Percentiles rank a stretch among this genome's conserved stretches.
These are phyloP conservation scores for Ochropacha duplaris DNA, from an alignment of 2,888 invertebrate genomes.

Conservation along the genomic window DNA sequence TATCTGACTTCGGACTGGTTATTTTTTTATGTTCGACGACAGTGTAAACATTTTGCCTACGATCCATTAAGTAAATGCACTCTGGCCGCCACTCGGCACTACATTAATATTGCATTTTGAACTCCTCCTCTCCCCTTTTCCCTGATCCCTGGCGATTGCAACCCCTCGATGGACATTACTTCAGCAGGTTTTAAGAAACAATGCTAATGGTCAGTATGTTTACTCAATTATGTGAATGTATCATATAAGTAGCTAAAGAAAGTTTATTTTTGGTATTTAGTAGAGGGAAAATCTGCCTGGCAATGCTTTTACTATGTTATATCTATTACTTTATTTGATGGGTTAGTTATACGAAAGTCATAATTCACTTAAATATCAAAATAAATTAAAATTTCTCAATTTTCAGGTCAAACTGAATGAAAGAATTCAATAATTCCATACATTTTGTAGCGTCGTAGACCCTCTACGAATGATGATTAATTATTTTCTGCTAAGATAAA, in stretches of 20 bases:
- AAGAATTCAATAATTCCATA: too few species aligned
- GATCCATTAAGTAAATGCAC: conserved; percentile 81
- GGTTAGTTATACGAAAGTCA: too few species aligned
- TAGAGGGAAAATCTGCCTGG: too few species aligned
- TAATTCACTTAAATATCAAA: too few species aligned
- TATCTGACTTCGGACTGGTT: conserved; percentile 54
- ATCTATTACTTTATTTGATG: too few species aligned
- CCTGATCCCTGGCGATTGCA: conserved; percentile 36
- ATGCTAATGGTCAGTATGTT: conserved; percentile 41
- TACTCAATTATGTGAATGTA: background rate
- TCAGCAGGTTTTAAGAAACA: conserved; percentile 47
- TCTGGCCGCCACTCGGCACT: conserved; percentile 72
- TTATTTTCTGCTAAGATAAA: background rate
- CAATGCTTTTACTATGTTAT: too few species aligned
- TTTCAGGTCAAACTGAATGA: too few species aligned
- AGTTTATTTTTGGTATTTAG: too few species aligned
- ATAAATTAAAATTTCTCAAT: too few species aligned
- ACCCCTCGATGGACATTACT: conserved; percentile 48
- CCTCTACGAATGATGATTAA: background rate
- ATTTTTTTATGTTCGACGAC: conserved; percentile 65
- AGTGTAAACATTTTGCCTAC: conserved; percentile 77
- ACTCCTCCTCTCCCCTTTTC: conserved; percentile 59
- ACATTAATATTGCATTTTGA: conserved; percentile 86
- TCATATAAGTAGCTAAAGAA: too few species aligned
- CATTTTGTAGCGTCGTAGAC: background rate